These are phyloP conservation scores for Todiramphus chloris DNA, from an alignment of 2,113 vertebrate genomes.

Conservation along the genomic window DNA sequence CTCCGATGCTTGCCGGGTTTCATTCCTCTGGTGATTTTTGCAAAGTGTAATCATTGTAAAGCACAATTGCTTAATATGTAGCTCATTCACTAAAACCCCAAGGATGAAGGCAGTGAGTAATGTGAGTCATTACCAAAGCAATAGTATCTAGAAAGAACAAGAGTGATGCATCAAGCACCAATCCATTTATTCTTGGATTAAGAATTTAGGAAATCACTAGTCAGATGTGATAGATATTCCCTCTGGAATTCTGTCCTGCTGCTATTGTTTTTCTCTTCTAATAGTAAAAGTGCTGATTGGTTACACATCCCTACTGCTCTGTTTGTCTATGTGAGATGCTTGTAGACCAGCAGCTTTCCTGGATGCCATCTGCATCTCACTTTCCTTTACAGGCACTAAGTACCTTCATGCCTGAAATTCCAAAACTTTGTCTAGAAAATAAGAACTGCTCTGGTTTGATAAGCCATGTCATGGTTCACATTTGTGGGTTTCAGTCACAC, in stretches of 20 bases:
- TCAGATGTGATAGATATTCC: not conserved
- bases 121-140: constrained; percentile 24
- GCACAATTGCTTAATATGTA: constrained; percentile 41
- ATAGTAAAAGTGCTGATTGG: not conserved
- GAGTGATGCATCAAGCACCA: not conserved
- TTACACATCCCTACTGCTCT: not conserved
- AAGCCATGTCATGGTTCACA: not conserved
- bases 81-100: constrained; percentile 41
- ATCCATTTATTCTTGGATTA: constrained; percentile 20
- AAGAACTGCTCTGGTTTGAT: not conserved
- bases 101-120: constrained; percentile 12
- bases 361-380: not conserved
- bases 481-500: fast-evolving
- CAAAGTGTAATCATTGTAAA: constrained; percentile 47
- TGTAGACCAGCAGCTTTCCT: not conserved
- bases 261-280: not conserved
- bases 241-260: not conserved
- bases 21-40: constrained; percentile 15
- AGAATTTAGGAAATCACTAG: not conserved
- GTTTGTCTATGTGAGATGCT: not conserved
- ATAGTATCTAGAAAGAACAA: not conserved
- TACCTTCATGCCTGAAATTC: not conserved
- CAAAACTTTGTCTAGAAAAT: not conserved
- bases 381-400: not conserved
- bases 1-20: not conserved